Evolutionary conservation across 2,113 vertebrate genomes (phyloP), one percentile per base, ranked within the genome.

Genomic region (Oreochromis niloticus): DNA sequence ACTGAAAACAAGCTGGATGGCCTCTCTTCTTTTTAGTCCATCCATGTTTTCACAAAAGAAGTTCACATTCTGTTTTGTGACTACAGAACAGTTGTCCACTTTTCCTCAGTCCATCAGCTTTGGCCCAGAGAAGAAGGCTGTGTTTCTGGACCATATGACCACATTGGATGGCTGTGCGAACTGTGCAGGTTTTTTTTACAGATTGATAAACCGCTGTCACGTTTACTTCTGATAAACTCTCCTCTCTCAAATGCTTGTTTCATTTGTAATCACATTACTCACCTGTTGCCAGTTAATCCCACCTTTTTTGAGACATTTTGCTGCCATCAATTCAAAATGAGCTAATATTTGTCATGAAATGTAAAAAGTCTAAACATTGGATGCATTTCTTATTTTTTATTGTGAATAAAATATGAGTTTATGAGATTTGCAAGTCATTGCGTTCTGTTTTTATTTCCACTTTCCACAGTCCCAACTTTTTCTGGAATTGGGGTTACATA

Each of bases 401-500:
- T 46, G 22, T 9, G 0, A 71, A 43, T 71, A 71, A 71, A 43
- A 71, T 10, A 46, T 0, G 39, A 22, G 8, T 27, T 73, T 27
- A 46, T 10, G 0, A 0, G 12, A 71, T 43, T 24, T 71, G 7
- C 11, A 71, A 43, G 34, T 71, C 39, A 24, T 24, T 71, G 5
- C 12, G 24, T 71, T 71, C n/a, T 27, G 22, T 73, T 73, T 27
- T 30, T 7, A 1, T 1, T 73, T 48, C 34, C 61, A 1, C 6
- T 22, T 39, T 66, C 43, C 41, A 73, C 41, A 27, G 9, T 46
- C 2, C 22, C 14, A 73, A 73, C 2, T 10, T 1, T 48, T 48
- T 48, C 16, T 0, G 0, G 19, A 39, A 22, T 66, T 27, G 68
- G 68, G 39, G 39, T 73, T 73, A 17, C 1, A 14, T 13, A 30